Conservation (phyloP, 1,140 invertebrate genomes). For the Bombus sylvicola region DNA sequence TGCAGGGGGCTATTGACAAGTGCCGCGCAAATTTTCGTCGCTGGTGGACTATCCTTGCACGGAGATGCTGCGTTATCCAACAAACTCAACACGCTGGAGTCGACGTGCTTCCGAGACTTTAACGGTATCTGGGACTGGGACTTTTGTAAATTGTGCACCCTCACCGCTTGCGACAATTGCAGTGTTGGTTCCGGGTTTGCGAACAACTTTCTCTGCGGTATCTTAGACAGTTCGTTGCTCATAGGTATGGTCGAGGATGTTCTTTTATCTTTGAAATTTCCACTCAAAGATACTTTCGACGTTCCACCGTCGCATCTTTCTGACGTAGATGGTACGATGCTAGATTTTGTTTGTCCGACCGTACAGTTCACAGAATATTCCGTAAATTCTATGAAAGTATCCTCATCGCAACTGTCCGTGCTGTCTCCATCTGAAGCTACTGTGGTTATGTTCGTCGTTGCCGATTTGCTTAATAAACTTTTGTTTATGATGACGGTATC, state of each 20-base stretch:
- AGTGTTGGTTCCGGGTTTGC: not conserved
- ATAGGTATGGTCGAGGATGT: not conserved
- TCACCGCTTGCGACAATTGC: constrained; percentile 6
- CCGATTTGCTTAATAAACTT: constrained; percentile 47
- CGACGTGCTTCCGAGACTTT: constrained; percentile 21
- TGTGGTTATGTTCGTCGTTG: constrained; percentile 50
- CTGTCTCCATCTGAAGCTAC: constrained; percentile 64
- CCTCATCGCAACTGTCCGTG: constrained; percentile 70
- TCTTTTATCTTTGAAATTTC: not conserved
- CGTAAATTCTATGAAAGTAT: constrained; percentile 62
- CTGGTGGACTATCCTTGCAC: constrained; percentile 79
- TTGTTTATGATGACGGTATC: constrained; percentile 2
- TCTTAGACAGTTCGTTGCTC: not conserved
- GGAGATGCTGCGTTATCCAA: constrained; percentile 77
- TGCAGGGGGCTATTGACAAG: constrained; percentile 27
- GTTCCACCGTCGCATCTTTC: not conserved
- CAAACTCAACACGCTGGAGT: constrained; percentile 58
- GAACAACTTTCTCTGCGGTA: not conserved
- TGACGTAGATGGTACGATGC: not conserved
- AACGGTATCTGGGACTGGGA: constrained; percentile 32
- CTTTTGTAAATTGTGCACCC: constrained; percentile 33
- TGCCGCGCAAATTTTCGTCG: constrained; percentile 52
- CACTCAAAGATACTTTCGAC: not conserved
- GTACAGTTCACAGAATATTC: constrained; percentile 15
- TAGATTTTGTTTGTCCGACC: not conserved